phyloP scores from a whole-genome alignment of 2,888 invertebrate genomes.

The Dioctria linearis region DNA sequence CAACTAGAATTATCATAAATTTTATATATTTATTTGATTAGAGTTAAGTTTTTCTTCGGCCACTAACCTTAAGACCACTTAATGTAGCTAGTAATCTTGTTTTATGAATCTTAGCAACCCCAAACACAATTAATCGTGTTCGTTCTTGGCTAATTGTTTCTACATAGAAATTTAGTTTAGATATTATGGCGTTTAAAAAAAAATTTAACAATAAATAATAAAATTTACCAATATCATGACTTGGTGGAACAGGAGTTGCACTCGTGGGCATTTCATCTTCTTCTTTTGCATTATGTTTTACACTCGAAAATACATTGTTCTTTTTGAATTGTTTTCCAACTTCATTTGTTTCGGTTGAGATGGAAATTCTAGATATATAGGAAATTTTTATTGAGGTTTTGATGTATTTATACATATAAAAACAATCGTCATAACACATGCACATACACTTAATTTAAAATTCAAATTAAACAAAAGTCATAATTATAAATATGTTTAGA shows the following conservation, averaged over 20 bases:
- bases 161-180: not conserved
- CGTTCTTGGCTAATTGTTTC: constrained; percentile 73
- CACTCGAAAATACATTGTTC: constrained; percentile 63
- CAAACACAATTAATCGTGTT: constrained; percentile 87
- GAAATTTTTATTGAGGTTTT: constrained; percentile 58
- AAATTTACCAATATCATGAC: constrained; percentile 28
- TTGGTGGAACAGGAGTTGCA: constrained; percentile 52
- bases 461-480: too few species aligned
- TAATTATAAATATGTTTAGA: too few species aligned
- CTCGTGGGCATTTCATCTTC: constrained; percentile 73
- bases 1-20: constrained; percentile 68
- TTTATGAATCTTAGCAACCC: constrained; percentile 88
- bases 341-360: constrained; percentile 80
- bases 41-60: not conserved
- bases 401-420: too few species aligned
- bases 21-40: not conserved
- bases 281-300: constrained; percentile 58
- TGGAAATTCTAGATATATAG: constrained; percentile 74
- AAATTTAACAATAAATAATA: constrained; percentile 10
- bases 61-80: constrained; percentile 83
- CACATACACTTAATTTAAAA: too few species aligned
- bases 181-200: not conserved
- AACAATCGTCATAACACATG: constrained; percentile 32
- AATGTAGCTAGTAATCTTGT: constrained; percentile 90
- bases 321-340: constrained; percentile 77